Base-by-base conservation (phyloP, 2,113 vertebrate genomes). In the Mixornis gularis region DNA sequence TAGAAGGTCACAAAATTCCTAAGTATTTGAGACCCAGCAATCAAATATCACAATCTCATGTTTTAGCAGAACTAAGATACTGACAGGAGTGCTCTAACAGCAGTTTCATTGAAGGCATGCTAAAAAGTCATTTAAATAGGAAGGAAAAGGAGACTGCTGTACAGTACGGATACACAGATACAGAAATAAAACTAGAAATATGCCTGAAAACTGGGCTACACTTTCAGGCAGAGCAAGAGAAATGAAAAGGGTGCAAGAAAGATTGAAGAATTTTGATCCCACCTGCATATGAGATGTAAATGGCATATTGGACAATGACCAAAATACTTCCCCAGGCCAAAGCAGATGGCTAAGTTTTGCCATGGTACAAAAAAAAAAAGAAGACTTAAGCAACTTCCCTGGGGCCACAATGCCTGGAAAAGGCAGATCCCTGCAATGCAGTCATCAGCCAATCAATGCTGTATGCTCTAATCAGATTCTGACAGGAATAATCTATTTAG, bases 341-440 rank as follows among this genome's bases (percentile, higher is more conserved):
- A 62, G 19, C 21, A 74, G 38, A 69, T 53, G 40, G 17, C 26
- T 58, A 6, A 26, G 13, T 72, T 82, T 60, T 81, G 44, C 65
- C 79, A 11, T 4, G 10, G 12, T 38, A 60, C 30, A 71, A 10
- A 56, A 55, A 71, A 10, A 56, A 55, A 26, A 70, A 29, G 20
- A 32, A 64, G 2, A 43, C 26, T 66, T 53, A 0, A 85, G 26
- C 10, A 80, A 29, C 40, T 63, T 90, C 44, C 68, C 44, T 66
- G 38, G 27, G 93, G 63, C 34, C n/a, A 72, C 34, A 25, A 2
- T 69, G 66, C 84, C 63, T 55, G 62, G 55, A 94, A 93, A 83
- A 82, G 51, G 17, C 68, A 82, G 71, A 87, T 77, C 66, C 92
- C 92, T 79, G 95, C 94, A 96, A 87, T 85, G 78, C 81, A 91